phyloP scores from a whole-genome alignment of 2,113 vertebrate genomes.

The Ctenodactylus gundi region DNA sequence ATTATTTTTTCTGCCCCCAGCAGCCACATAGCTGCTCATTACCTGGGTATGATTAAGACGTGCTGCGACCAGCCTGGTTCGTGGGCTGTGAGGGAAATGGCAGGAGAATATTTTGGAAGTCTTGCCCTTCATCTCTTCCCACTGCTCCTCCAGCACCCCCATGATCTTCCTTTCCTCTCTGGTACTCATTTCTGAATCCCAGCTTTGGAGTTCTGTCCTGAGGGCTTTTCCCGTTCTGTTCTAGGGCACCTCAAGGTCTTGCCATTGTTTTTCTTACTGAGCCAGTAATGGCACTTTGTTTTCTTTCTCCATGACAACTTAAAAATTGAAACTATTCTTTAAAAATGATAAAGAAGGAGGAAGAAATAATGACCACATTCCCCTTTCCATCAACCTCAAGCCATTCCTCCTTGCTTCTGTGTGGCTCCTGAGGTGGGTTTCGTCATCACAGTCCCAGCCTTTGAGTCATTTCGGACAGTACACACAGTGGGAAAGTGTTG shows the following conservation, averaged over 20 bases:
- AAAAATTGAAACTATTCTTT: neutral
- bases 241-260: neutral
- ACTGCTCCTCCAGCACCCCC: neutral
- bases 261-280: neutral
- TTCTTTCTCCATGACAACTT: slow-evolving; percentile 19
- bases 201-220: neutral
- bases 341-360: neutral
- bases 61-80: neutral
- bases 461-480: neutral
- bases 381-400: neutral
- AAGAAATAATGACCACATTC: neutral
- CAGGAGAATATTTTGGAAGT: neutral
- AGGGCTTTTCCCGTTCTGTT: neutral
- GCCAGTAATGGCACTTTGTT: neutral
- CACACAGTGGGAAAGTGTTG: neutral
- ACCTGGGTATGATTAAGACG: neutral
- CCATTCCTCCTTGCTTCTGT: neutral
- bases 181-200: neutral
- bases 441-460: neutral
- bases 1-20: neutral
- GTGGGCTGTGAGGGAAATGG: neutral
- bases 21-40: neutral
- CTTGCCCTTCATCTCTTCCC: neutral
- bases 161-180: neutral
- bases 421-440: neutral